phyloP scores from a whole-genome alignment of 2,888 invertebrate genomes.

The Trilocha varians region DNA sequence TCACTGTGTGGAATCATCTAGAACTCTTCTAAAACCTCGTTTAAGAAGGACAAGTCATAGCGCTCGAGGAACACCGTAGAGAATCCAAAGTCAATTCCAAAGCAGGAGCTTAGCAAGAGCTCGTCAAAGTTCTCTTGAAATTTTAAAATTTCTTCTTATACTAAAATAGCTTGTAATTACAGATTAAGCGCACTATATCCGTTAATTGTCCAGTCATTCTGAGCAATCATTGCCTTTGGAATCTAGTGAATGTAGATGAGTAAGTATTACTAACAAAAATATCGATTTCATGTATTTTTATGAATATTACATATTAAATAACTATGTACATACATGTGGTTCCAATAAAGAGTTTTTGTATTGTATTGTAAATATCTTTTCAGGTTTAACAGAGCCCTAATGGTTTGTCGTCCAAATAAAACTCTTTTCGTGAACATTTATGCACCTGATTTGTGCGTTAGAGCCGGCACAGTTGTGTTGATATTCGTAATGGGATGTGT shows the following conservation, averaged over 20 bases:
- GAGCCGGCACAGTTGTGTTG: slow-evolving; percentile 37
- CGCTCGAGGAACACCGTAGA: no score
- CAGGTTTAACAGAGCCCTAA: slow-evolving; percentile 53
- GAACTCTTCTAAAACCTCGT: no score
- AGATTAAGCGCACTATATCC: slow-evolving; percentile 60
- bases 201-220: slow-evolving; percentile 54
- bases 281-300: not conserved
- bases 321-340: not conserved
- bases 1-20: no score
- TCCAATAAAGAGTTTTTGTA: no score
- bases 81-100: no score
- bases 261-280: slow-evolving; percentile 24
- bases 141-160: no score
- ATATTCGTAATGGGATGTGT: slow-evolving; percentile 53
- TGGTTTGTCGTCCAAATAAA: slow-evolving; percentile 45
- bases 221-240: slow-evolving; percentile 64
- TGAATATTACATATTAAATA: not conserved
- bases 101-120: no score
- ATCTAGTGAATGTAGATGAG: slow-evolving; percentile 56
- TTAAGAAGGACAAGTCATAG: no score
- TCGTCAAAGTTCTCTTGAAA: no score
- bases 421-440: slow-evolving; percentile 44
- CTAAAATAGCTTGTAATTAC: slow-evolving; percentile 21
- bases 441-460: slow-evolving; percentile 52
- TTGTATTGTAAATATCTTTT: slow-evolving; percentile 3